Evolutionary conservation across 2,888 invertebrate genomes (phyloP), one percentile per base, ranked within the genome.

Genomic region (Lithophane socia): DNA sequence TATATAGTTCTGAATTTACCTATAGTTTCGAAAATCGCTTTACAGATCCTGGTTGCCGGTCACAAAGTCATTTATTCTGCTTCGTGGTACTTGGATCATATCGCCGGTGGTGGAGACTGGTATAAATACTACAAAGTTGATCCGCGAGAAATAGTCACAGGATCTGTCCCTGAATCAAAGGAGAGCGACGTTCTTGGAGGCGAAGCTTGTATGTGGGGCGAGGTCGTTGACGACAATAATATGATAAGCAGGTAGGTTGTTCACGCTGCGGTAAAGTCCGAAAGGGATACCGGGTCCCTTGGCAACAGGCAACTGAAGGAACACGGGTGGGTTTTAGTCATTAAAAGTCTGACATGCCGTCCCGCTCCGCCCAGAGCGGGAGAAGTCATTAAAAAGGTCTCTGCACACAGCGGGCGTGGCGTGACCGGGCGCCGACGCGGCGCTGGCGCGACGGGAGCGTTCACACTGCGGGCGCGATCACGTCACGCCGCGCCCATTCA

Each of bases 171-270:
- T 0, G 81, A 88, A 67, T 92, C 90, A 0, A 97, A 98, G 88
- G 73, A 92, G 47, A 90, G 96, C 2, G 95, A 98, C 73, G 97
- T 99, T 47, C 93, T 99, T 18, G 99, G 99, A 1, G 99, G 99
- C 0, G 99, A 99, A 93, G 98, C 99, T 3, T 99, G 99, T 89
- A 98, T 99, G 98, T 99, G 99, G 99, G 97, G 97, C 2, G 99
- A 99, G 94, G 98, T 97, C 87, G 98, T 98, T 0, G 98, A 99
- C 91, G 96, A 97, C 84, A 93, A 94, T 68, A 97, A 97, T 89
- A 92, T 97, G 21, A 92, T 97, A 8, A 94, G 94, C 82, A 95
- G 96, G 96, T 96, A 56, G 24, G 72, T 64, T 24, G 42, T 4
- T 29, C 29, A 29, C 29, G 29, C 29, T 29, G 29, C 29, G 29